Base-by-base conservation (phyloP, 2,888 invertebrate genomes). In the Hymenopus coronatus region DNA sequence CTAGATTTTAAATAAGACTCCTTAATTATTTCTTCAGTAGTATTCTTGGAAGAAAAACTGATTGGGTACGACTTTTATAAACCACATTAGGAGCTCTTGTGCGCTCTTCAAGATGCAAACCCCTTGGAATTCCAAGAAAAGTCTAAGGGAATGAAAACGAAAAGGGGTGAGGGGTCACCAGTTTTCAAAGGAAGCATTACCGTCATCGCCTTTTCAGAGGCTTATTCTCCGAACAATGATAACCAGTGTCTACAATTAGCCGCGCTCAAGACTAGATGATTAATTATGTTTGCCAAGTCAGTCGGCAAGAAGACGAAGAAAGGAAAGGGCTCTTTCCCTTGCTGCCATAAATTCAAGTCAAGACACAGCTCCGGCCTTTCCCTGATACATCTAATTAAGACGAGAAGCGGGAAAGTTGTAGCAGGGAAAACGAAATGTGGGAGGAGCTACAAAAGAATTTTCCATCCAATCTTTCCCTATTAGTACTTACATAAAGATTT, bases 281-380 rank as follows among this genome's bases (percentile, higher is more conserved):
- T 85, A 85, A 85, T 85, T 85, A 46, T 46, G 85, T 85, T 85
- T 85, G 85, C 85, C 28, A 85, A 85, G 85, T 85, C 85, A 85
- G 85, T 85, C 85, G 85, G 46, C 85, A 46, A 85, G 85, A 85
- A 40, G 33, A 54, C 85, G 54, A 46, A 85, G 54, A 70, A 70
- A 70, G 54, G 54, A 70, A 70, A 70, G 54, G 25, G 54, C 54
- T 70, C 54, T 25, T 70, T 70, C 54, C 54, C 54, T 70, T 30
- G 85, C 12, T 27, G 85, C 85, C 27, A 85, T 85, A 85, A 85
- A 85, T 85, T 40, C 40, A 27, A 85, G 85, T 46, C 85, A 85
- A 27, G 85, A 85, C 85, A 28, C 27, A 28, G 28, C 85, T 85
- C 27, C 33, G 40, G 54, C 54, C 54, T 70, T 70, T 70, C 85